These are phyloP conservation scores for Lophochroa leadbeateri DNA, from an alignment of 2,113 vertebrate species.

Conservation along the genomic window DNA sequence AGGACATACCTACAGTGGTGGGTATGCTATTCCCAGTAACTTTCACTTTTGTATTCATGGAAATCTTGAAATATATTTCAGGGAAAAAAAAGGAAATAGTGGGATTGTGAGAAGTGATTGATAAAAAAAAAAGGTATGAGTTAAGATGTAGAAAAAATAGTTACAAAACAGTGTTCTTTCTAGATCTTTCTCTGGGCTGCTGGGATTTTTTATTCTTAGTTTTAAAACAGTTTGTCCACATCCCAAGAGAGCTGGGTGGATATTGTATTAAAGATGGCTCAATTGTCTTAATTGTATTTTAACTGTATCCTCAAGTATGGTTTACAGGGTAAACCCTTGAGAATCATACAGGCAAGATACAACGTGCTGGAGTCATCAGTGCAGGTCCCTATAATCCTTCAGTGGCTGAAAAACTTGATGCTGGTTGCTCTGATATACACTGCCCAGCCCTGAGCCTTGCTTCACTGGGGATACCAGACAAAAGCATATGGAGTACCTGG, in stretches of 20 bases:
- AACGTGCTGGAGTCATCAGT: background rate
- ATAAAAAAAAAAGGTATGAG: background rate
- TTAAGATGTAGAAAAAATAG: background rate
- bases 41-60: background rate
- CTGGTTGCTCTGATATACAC: background rate
- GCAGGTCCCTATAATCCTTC: background rate
- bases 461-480: background rate
- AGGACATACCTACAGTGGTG: background rate
- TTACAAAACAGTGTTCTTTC: background rate
- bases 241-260: background rate
- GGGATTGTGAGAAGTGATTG: background rate
- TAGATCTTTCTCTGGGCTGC: background rate
- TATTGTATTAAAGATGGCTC: background rate
- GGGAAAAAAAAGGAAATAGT: background rate
- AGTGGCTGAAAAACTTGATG: background rate
- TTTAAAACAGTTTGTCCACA: background rate
- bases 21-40: background rate
- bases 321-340: background rate
- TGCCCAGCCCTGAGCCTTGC: background rate
- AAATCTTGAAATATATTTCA: background rate
- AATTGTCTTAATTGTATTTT: background rate
- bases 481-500: background rate
- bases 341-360: background rate
- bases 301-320: background rate
- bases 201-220: background rate